Evolutionary conservation across 1,140 invertebrate genomes (phyloP), one percentile per base, ranked within the genome.

Genomic region (Aphaenogaster ashmeadi): DNA sequence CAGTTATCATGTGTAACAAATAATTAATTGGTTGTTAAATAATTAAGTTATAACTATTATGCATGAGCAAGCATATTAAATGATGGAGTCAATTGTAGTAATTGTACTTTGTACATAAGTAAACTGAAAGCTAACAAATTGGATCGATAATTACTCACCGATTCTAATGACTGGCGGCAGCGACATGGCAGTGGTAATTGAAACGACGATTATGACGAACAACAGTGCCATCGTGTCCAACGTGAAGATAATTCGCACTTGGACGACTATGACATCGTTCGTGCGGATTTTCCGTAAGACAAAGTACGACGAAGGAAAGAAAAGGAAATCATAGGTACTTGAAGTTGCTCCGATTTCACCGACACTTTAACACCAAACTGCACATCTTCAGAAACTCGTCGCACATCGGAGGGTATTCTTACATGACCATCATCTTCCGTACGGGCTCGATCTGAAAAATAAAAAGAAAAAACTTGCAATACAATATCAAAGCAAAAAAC

Each of bases 151-250:
- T 36, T 50, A 95, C 96, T 96, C 91, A 97, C 97, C 97, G 93
- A 97, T 97, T 95, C 96, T 96, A 94, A 97, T 96, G 89, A 97
- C 96, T 66, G 97, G 97, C 80, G 97, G 97, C 88, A 97, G 92
- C 67, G 96, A 95, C 95, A 95, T 95, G 87, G 93, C 94, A 91
- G 94, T 95, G 89, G 94, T 94, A 87, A 95, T 92, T 90, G 95
- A 93, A 92, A 95, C 93, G 90, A 95, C 93, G 89, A 95, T 95
- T 89, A 95, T 87, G 91, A 92, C 94, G 92, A 95, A 94, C 91
- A 94, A 92, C 78, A 95, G 93, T 93, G 94, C 95, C 95, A 95
- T 95, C 93, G 92, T 95, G 93, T 91, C 88, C 87, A 80, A 87
- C 83, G 83, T 91, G 71, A 94, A 89, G 89, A 93, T 91, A 91